Evolutionary conservation across 2,888 invertebrate genomes (phyloP).

Genomic region (Spisula subtruncata): DNA sequence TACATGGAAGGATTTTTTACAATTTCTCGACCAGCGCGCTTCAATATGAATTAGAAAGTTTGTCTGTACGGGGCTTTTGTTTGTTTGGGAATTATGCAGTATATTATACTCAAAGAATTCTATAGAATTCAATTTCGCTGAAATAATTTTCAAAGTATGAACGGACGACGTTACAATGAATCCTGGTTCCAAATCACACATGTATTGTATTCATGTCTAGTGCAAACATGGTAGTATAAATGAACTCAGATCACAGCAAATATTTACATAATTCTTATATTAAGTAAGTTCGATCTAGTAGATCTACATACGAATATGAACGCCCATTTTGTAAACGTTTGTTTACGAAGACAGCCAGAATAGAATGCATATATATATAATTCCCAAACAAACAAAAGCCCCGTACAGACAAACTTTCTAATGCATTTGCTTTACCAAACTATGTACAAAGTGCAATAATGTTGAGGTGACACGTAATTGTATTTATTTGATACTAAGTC

Average conservation of each 20-base stretch:
- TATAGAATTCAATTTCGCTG: background rate
- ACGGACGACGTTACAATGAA: background rate
- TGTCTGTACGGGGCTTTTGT: background rate
- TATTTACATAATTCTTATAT: background rate
- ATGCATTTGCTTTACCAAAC: background rate
- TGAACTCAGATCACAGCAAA: background rate
- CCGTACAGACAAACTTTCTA: background rate
- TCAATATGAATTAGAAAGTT: background rate
- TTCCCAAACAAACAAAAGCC: background rate
- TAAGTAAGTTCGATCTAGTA: background rate
- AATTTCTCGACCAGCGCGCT: no score
- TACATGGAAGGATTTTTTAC: no score
- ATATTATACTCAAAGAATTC: background rate
- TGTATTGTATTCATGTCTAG: background rate
- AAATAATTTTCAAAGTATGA: background rate
- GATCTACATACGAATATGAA: no score
- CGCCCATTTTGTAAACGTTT: background rate
- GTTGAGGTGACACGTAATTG: no score
- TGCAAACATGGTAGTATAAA: background rate
- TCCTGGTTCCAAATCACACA: background rate
- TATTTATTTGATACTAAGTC: no score
- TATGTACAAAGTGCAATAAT: background rate
- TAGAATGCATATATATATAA: background rate
- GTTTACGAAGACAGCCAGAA: background rate
- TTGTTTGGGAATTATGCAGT: slow-evolving; percentile 10